phyloP scores from a whole-genome alignment of 2,797 vertebrate species.

The Characodon lateralis region DNA sequence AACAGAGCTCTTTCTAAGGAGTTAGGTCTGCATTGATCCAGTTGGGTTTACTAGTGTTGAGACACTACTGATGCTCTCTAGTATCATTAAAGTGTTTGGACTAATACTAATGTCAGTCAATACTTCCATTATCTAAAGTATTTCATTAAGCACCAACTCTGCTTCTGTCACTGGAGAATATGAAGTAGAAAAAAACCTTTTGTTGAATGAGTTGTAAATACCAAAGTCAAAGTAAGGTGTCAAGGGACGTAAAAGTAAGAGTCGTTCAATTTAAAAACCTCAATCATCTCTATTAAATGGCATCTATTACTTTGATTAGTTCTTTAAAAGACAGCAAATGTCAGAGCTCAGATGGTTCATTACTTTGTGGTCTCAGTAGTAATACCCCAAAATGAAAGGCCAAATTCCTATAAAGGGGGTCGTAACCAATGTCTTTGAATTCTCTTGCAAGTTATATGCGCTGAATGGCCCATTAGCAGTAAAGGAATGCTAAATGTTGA shows the following conservation, averaged over 20 bases:
- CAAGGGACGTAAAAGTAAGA: conserved; percentile 4
- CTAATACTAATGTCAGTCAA: conserved; percentile 1
- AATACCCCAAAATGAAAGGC: conserved; percentile 12
- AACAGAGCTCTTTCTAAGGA: no score
- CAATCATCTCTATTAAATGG: neutral
- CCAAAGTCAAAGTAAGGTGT: conserved; percentile 17
- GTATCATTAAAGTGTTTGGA: neutral
- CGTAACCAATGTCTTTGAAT: conserved; percentile 11
- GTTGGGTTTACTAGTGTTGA: no score
- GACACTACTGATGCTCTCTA: neutral
- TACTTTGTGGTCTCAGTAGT: neutral
- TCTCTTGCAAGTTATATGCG: neutral
- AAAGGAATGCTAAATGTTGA: neutral
- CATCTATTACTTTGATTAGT: conserved; percentile 12
- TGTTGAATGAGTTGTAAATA: conserved; percentile 7
- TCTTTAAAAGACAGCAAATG: conserved; percentile 13
- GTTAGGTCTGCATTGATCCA: no score
- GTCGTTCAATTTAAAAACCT: conserved; percentile 15
- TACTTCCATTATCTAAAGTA: neutral
- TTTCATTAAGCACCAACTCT: neutral
- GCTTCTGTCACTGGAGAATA: neutral
- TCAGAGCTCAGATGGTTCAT: conserved; percentile 6
- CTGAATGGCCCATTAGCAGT: conserved; percentile 1
- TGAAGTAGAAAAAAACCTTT: conserved; percentile 4
- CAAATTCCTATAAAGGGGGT: conserved; percentile 1